Evolutionary conservation across 2,797 vertebrate species (phyloP).

Genomic region (Sphaeramia orbicularis): DNA sequence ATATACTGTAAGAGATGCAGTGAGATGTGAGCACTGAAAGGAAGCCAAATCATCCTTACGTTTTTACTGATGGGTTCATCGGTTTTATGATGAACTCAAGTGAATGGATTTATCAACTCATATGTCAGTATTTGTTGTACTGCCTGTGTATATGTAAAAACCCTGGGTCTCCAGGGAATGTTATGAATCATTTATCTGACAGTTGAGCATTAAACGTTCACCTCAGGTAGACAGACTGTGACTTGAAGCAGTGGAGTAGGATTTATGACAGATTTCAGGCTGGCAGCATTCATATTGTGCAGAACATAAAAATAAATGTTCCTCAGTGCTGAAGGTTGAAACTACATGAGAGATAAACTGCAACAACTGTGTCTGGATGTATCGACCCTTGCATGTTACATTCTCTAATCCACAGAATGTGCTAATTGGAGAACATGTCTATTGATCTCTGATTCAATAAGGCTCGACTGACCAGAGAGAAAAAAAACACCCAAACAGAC

Average conservation of each 20-base stretch:
- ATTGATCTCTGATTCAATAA: constrained; percentile 50
- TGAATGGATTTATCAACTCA: constrained; percentile 30
- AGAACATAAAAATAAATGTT: constrained; percentile 11
- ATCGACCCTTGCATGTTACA: constrained; percentile 33
- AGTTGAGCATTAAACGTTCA: constrained; percentile 24
- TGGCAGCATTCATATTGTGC: constrained; percentile 3
- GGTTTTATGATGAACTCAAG: constrained; percentile 24
- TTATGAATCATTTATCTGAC: constrained; percentile 18
- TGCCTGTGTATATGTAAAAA: constrained; percentile 19
- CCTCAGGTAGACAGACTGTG: constrained; percentile 12
- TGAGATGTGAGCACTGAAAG: constrained; percentile 26
- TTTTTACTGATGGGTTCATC: constrained; percentile 33
- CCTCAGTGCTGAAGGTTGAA: constrained; percentile 9
- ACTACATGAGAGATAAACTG: constrained; percentile 1
- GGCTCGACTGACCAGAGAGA: constrained; percentile 19
- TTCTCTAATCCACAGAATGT: constrained; percentile 38
- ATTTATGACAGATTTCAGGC: constrained; percentile 19
- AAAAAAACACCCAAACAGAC: not conserved
- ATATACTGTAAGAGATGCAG: constrained; percentile 57
- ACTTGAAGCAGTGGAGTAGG: constrained; percentile 16
- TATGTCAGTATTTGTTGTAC: constrained; percentile 11
- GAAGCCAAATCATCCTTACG: constrained; percentile 36
- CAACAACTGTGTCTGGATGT: not conserved
- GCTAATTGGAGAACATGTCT: constrained; percentile 53
- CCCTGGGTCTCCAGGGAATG: not conserved